Evolutionary conservation across 2,888 invertebrate species (phyloP).

Genomic region (Trichopoda pennipes): DNA sequence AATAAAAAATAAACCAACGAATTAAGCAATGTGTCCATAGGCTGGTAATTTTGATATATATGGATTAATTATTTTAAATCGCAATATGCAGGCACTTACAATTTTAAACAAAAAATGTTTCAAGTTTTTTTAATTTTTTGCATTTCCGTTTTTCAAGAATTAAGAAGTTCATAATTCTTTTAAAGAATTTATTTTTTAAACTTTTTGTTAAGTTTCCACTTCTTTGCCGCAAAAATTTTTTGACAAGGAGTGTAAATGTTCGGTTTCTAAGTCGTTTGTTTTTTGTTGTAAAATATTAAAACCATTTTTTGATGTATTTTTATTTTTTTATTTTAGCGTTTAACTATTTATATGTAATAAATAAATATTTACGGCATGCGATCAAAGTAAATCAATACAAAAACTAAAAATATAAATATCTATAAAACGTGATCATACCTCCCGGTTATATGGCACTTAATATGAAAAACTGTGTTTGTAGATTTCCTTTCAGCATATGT

Average conservation of each 20-base stretch:
- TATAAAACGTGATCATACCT: slow-evolving; percentile 63
- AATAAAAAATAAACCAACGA: too few relatives aligned
- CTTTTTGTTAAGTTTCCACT: neutral
- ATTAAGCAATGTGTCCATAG: too few relatives aligned
- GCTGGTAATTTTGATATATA: too few relatives aligned
- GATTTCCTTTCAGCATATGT: neutral
- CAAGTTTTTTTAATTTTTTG: too few relatives aligned
- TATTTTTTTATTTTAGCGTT: neutral
- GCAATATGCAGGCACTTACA: too few relatives aligned
- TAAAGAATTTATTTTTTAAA: too few relatives aligned
- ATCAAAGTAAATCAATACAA: slow-evolving; percentile 60
- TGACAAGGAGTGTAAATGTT: neutral
- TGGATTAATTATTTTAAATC: too few relatives aligned
- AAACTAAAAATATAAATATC: slow-evolving; percentile 44
- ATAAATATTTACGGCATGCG: slow-evolving; percentile 58
- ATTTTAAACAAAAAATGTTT: too few relatives aligned
- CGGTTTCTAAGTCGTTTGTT: slow-evolving; percentile 52
- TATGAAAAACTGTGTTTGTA: slow-evolving; percentile 51
- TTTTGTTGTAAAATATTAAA: neutral
- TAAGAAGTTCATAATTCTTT: too few relatives aligned
- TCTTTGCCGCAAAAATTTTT: neutral
- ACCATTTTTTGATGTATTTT: neutral
- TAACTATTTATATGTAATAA: neutral
- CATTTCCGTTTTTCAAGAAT: too few relatives aligned
- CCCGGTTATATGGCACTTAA: slow-evolving; percentile 58